Evolutionary conservation across 2,888 invertebrate species (phyloP).

Genomic region (Clanis bilineata): DNA sequence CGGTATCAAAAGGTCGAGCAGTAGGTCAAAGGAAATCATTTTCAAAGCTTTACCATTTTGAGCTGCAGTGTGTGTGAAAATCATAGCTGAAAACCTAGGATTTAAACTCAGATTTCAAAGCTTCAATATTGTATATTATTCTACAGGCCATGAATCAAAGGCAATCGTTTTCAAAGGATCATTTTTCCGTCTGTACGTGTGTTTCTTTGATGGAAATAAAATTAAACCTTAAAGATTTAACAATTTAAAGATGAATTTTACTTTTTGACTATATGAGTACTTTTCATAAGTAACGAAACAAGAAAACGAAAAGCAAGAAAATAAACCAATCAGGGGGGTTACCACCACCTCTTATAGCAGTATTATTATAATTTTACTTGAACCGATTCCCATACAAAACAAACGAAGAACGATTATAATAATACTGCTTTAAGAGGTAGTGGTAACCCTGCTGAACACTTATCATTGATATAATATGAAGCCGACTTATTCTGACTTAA

Average conservation of each 20-base stretch:
- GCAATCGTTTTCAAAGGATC: not conserved
- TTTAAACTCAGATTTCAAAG: slow-evolving; percentile 5
- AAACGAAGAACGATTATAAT: not conserved
- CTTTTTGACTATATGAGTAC: not conserved
- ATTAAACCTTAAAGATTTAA: not conserved
- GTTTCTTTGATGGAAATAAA: slow-evolving; percentile 2
- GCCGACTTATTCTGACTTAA: not conserved
- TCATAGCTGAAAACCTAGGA: slow-evolving; percentile 11
- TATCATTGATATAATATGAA: not conserved
- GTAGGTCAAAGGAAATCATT: slow-evolving; percentile 12
- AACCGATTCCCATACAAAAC: no score
- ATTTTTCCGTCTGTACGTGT: not conserved
- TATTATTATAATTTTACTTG: no score
- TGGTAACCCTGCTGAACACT: not conserved
- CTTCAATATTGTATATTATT: slow-evolving; percentile 11
- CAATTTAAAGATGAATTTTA: not conserved
- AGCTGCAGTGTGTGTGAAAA: slow-evolving; percentile 1
- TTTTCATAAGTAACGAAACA: no score
- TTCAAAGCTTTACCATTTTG: slow-evolving; percentile 13
- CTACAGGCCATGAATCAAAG: slow-evolving; percentile 11
- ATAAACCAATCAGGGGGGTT: no score
- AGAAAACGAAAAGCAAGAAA: no score
- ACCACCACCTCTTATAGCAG: no score
- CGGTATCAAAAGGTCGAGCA: slow-evolving; percentile 4
- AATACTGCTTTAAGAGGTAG: not conserved